These are phyloP conservation scores for Novumbra hubbsi DNA, from an alignment of 2,797 vertebrate species.

Conservation along the genomic window DNA sequence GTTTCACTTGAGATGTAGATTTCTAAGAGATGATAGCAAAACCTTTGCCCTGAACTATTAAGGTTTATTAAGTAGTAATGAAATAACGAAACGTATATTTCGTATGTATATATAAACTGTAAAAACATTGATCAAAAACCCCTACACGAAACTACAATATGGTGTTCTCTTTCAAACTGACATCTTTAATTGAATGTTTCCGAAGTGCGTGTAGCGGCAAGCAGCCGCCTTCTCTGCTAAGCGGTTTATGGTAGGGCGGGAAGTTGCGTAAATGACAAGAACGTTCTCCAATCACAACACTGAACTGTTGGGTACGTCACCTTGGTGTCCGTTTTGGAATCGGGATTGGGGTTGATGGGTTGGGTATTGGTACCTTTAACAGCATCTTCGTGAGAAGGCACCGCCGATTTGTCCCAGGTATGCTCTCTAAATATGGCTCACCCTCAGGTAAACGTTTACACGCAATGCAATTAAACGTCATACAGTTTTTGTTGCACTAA, in stretches of 20 bases:
- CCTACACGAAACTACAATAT: neutral
- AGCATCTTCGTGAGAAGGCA: constrained; percentile 13
- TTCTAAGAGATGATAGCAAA: neutral
- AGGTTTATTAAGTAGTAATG: neutral
- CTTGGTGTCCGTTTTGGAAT: constrained; percentile 6
- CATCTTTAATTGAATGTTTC: neutral
- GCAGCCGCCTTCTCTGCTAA: constrained; percentile 6
- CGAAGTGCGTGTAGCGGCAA: neutral
- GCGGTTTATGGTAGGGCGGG: constrained; percentile 34
- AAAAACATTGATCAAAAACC: neutral
- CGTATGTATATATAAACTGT: neutral
- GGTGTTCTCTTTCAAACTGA: neutral
- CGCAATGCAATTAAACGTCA: no score
- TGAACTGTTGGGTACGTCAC: neutral
- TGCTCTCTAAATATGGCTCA: neutral
- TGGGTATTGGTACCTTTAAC: constrained; percentile 36
- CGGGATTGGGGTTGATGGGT: constrained; percentile 36
- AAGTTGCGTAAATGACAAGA: constrained; percentile 21
- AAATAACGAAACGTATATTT: neutral
- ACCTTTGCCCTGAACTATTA: neutral
- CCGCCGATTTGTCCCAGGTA: neutral
- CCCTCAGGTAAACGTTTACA: neutral
- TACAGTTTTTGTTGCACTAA: no score
- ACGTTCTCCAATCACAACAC: constrained; percentile 43
- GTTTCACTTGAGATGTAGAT: neutral